Evolutionary conservation across 2,797 vertebrate genomes (phyloP), one percentile per base, ranked within the genome.

Genomic region (Naso thynnoides): DNA sequence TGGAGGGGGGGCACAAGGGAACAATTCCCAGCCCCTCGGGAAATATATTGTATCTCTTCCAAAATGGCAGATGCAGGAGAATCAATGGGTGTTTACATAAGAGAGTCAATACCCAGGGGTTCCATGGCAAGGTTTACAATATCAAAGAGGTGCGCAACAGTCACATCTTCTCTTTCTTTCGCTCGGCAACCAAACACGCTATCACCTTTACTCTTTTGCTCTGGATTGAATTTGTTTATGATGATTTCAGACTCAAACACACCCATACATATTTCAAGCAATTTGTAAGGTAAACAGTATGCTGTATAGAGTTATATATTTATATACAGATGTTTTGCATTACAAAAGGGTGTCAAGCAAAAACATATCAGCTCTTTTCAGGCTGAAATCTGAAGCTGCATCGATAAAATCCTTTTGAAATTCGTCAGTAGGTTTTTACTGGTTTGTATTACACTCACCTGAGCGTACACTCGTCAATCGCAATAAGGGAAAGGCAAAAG

Each of bases 61-160:
- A 93, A 91, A 93, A 92, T 91, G 89, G 89, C 89, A 91, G 84
- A 86, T 84, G 88, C 82, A 77, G 80, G 41, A 85, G 84, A 93
- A 94, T 94, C 93, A 90, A 93, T 94, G 85, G 45, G 70, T 86
- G 93, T 92, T 94, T 94, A 94, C 88, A 92, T 94, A 93, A 93
- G 72, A 86, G 84, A 89, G 90, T 93, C 93, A 79, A 91, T 93
- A 86, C 65, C 70, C 88, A 82, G 74, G 73, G 83, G 86, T 83
- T 81, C 69, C 80, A 86, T 67, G 72, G 85, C 55, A 67, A 88
- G 81, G 70, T 86, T 90, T 81, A 86, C 79, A 74, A 80, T 86
- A 90, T 85, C 75, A 89, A 88, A 91, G 86, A 91, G 2, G n/a
- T 62, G 58, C 59, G 67, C 69, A 71, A 63, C 78, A 80, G 80